phyloP scores from a whole-genome alignment of 2,888 invertebrate species.

The Drosophila emarginata region DNA sequence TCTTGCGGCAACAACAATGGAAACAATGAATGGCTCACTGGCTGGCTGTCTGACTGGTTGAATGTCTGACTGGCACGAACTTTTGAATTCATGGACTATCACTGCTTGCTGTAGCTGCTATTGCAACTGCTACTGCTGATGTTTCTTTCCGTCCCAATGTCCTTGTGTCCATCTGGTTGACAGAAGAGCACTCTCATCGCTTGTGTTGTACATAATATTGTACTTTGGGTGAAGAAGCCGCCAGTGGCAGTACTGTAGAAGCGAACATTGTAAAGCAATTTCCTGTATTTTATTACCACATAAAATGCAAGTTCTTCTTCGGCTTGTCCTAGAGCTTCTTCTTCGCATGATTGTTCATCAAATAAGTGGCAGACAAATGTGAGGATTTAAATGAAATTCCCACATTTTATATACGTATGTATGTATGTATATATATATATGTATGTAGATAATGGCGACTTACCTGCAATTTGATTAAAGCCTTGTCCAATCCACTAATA shows the following conservation, averaged over 20 bases:
- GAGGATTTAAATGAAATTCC: slow-evolving; percentile 9
- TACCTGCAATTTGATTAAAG: slow-evolving; percentile 84
- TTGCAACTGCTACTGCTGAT: background rate
- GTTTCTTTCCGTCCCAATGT: slow-evolving; percentile 14
- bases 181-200: slow-evolving; percentile 43
- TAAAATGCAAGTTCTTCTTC: slow-evolving; percentile 53
- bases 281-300: slow-evolving; percentile 70
- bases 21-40: slow-evolving; percentile 45
- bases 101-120: background rate
- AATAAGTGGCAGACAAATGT: slow-evolving; percentile 15
- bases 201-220: slow-evolving; percentile 70
- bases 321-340: slow-evolving; percentile 13
- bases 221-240: slow-evolving; percentile 55
- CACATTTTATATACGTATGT: background rate
- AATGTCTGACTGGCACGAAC: slow-evolving; percentile 48
- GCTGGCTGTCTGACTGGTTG: slow-evolving; percentile 30
- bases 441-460: slow-evolving; percentile 43
- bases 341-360: slow-evolving; percentile 45
- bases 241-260: slow-evolving; percentile 26
- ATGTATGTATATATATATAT: background rate
- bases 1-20: slow-evolving; percentile 38
- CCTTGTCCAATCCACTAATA: slow-evolving; percentile 84
- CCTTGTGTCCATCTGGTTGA: slow-evolving; percentile 20
- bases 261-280: slow-evolving; percentile 71
- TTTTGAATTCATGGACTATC: slow-evolving; percentile 59